These are phyloP conservation scores for Pocillopora grandis DNA, from an alignment of 92 coral and sea anemone genomes.

Conservation along the genomic window DNA sequence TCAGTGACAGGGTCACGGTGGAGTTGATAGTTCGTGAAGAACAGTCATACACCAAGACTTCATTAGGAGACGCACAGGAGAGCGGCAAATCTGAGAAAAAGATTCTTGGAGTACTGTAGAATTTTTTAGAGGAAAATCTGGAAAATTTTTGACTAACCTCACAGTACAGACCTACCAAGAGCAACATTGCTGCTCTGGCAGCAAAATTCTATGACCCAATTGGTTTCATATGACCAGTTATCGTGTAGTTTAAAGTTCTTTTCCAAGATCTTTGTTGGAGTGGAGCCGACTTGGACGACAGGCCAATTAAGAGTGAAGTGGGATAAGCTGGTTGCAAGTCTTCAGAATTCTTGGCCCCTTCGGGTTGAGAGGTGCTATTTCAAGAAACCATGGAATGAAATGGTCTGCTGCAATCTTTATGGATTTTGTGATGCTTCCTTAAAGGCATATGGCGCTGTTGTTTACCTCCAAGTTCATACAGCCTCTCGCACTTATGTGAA, in stretches of 20 bases:
- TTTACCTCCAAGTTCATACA: neutral
- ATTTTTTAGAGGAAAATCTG: constrained; percentile 35
- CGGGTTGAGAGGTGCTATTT: neutral
- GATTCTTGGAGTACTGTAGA: constrained; percentile 44
- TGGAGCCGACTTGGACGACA: constrained; percentile 38
- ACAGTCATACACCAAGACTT: constrained; percentile 26
- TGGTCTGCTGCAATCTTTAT: neutral
- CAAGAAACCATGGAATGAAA: neutral
- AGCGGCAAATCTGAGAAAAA: constrained; percentile 17
- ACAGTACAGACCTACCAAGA: neutral
- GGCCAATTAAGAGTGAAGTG: neutral
- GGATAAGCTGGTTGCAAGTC: neutral
- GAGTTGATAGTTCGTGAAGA: constrained; percentile 22
- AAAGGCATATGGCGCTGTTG: constrained; percentile 14
- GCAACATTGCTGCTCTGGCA: neutral
- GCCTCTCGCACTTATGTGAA: neutral
- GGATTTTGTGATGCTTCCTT: constrained; percentile 43
- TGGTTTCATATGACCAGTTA: neutral
- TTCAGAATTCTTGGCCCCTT: neutral
- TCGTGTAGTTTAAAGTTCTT: constrained; percentile 26
- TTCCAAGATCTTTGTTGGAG: constrained; percentile 43
- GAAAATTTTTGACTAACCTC: constrained; percentile 17
- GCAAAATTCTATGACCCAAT: constrained; percentile 13
- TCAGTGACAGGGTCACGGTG: neutral
- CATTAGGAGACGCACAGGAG: constrained; percentile 10